Evolutionary conservation across 2,113 vertebrate species (phyloP), one percentile per base, ranked within the genome.

Genomic region (Spea bombifrons): DNA sequence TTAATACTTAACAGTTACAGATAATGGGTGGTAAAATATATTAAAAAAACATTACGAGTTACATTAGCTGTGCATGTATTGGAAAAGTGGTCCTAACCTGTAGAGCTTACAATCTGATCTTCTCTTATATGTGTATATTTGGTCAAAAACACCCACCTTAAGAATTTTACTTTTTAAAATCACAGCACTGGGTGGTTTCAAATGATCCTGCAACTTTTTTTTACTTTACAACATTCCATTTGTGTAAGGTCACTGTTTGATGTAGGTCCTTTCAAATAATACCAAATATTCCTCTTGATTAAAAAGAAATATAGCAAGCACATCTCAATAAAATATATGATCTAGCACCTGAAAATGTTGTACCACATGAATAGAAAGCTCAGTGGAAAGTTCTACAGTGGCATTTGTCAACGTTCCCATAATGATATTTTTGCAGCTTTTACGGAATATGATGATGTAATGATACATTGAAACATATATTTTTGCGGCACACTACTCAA

Each of bases 391-490:
- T n/a, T 47, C 8, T 45, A 45, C 57, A 78, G 47, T 71, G 17
- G 55, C 46, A 6, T 65, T 63, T 70, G 66, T 71, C 45, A 53
- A 55, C 61, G 5, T 50, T 30, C 53, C 76, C 76, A 78, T 71
- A 71, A 71, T 78, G 57, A 78, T 64, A 71, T 78, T 78, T 71
- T 71, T 78, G 59, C 47, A 50, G 68, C 46, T n/a, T 71, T 52
- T 66, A 46, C 47, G 59, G 77, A 66, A 73, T 66, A 44, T 66
- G 16, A 43, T 80, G 77, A 80, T 80, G 77, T 80, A 71, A 73
- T 80, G 52, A 46, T 16, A 44, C 15, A 1, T 16, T 47, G 68
- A 46, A 78, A 64, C 63, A 7, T 80, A 67, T 73, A 66, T 67
- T 80, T 77, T 80, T 80, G 77, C 57, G 77, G 77, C 65, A 66